Conservation (phyloP, 1,140 invertebrate species). For the Drosophila pseudoananassae region DNA sequence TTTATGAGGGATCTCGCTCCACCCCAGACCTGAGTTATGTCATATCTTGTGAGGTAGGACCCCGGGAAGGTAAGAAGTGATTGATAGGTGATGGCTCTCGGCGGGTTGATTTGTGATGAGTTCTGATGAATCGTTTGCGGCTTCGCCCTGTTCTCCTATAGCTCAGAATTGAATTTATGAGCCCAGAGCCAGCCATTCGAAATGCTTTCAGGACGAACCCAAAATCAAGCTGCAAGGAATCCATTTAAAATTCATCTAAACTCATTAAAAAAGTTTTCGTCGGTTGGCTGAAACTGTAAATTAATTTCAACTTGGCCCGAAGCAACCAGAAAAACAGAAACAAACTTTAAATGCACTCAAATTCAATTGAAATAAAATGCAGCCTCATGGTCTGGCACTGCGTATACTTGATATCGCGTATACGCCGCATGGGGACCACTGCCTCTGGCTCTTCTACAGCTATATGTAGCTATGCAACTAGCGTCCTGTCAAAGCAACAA, state of each 20-base stretch:
- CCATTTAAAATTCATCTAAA: constrained; percentile 71
- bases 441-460: background rate
- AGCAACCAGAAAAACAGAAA: constrained; percentile 30
- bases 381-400: constrained; percentile 50
- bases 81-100: constrained; percentile 43
- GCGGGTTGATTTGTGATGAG: constrained; percentile 44
- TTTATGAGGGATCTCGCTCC: constrained; percentile 8
- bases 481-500: constrained; percentile 57
- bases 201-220: background rate
- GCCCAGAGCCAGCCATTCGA: background rate
- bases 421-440: constrained; percentile 59
- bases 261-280: constrained; percentile 69
- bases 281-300: constrained; percentile 58
- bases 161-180: constrained; percentile 26
- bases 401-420: constrained; percentile 76
- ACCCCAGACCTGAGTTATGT: constrained; percentile 42
- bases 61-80: constrained; percentile 54
- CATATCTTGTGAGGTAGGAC: constrained; percentile 43
- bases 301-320: constrained; percentile 67
- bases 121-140: constrained; percentile 42
- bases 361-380: constrained; percentile 71
- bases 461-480: constrained; percentile 6
- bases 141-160: constrained; percentile 2
- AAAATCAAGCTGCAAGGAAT: constrained; percentile 28
- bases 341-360: constrained; percentile 65